phyloP scores from a whole-genome alignment of 1,140 invertebrate genomes.

The Anoplolepis gracilipes region DNA sequence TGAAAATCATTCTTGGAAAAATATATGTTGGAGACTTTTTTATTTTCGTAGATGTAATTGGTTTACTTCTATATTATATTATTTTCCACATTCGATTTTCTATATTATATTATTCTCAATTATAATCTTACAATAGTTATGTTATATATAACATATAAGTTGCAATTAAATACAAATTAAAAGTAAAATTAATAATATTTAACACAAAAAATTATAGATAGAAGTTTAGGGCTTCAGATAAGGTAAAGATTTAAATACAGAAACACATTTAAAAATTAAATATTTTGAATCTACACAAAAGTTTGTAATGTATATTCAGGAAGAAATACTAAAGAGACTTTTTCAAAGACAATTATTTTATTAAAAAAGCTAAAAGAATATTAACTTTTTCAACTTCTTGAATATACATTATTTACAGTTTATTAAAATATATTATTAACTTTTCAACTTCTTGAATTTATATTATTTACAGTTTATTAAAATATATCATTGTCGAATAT shows the following conservation, averaged over 20 bases:
- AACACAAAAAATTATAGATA: background rate
- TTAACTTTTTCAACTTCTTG: background rate
- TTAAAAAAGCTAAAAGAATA: too few species aligned
- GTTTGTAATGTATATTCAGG: background rate
- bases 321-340: constrained; percentile 1
- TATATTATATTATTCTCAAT: background rate
- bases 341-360: too few species aligned
- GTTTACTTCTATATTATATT: background rate
- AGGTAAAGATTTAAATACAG: background rate
- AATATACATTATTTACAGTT: background rate
- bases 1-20: background rate
- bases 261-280: background rate
- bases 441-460: background rate
- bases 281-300: background rate
- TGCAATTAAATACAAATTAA: background rate
- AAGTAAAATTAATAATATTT: too few species aligned
- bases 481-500: background rate
- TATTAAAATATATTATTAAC: too few species aligned
- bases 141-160: background rate
- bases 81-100: too few species aligned
- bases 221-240: background rate
- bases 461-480: background rate
- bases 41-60: background rate
- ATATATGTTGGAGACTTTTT: background rate
- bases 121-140: too few species aligned